Percentiles rank a stretch among this genome's conserved stretches.
Evolutionary conservation across 1,140 invertebrate species (phyloP).

Genomic region (Drosophila bipectinata): DNA sequence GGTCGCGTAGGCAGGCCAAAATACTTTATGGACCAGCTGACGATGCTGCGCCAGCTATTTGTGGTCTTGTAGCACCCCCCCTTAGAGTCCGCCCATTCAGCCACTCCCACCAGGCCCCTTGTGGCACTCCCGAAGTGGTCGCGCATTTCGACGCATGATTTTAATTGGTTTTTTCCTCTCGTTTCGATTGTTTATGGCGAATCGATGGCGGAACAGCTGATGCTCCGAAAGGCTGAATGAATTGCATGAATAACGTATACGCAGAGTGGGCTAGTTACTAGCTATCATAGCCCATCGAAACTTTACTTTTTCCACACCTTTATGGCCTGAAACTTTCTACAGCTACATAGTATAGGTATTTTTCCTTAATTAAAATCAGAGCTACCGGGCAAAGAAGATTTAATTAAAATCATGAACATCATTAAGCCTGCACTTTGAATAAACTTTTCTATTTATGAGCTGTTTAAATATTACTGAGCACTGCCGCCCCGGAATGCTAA

Average conservation of each 20-base stretch:
- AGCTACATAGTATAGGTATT: background rate
- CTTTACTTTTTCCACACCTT: background rate
- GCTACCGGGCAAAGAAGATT: constrained; percentile 12
- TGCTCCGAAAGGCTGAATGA: constrained; percentile 28
- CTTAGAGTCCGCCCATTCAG: background rate
- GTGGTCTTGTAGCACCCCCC: constrained; percentile 14
- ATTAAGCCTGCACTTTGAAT: constrained; percentile 11
- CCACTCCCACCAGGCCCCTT: background rate
- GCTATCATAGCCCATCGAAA: background rate
- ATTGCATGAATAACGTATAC: constrained; percentile 46
- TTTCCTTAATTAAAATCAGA: constrained; percentile 18
- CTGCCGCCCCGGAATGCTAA: background rate
- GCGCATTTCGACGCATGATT: constrained; percentile 70
- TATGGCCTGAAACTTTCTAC: background rate
- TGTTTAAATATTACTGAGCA: constrained; percentile 21
- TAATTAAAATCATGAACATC: constrained; percentile 27
- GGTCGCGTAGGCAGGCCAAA: constrained; percentile 43
- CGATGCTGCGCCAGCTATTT: constrained; percentile 38
- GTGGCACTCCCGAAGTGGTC: constrained; percentile 43
- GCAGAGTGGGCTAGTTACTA: constrained; percentile 15
- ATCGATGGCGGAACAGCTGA: constrained; percentile 60
- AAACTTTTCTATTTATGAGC: constrained; percentile 26
- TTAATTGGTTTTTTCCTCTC: constrained; percentile 64
- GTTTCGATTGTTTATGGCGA: constrained; percentile 67
- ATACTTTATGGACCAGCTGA: constrained; percentile 72